Percentiles rank a stretch among this genome's conserved stretches.
Evolutionary conservation across 2,113 vertebrate species (phyloP).

Genomic region (Odobenus rosmarus): DNA sequence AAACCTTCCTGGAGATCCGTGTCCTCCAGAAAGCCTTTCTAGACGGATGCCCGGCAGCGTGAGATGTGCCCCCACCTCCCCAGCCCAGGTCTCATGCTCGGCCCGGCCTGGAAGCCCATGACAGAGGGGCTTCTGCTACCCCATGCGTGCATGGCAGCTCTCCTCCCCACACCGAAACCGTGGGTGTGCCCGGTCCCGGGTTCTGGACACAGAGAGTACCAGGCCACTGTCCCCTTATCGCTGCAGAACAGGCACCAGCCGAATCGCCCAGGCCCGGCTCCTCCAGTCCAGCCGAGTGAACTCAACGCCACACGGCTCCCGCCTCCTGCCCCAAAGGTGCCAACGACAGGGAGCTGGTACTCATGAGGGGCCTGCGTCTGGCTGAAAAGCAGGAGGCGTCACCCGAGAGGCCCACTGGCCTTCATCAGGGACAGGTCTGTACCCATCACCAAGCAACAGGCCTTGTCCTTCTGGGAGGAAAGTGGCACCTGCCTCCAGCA

Average conservation of each 20-base stretch:
- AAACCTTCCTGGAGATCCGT: background rate
- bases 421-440: background rate
- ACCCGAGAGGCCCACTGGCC: background rate
- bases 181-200: accelerated
- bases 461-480: background rate
- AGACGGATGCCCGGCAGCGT: accelerated
- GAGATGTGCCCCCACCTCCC: background rate
- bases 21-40: background rate
- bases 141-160: accelerated
- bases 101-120: accelerated
- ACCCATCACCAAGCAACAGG: background rate
- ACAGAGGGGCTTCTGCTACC: background rate
- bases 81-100: background rate
- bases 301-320: background rate
- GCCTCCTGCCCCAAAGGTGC: background rate
- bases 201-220: no score
- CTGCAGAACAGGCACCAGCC: no score
- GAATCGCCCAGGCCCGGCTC: no score
- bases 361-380: background rate
- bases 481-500: background rate
- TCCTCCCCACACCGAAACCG: accelerated
- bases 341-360: accelerated
- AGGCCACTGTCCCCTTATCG: accelerated
- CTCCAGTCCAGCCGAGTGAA: background rate
- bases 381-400: background rate